A percentile compares a stretch with the other conserved stretches of the same genome.
phyloP scores from a whole-genome alignment of 2,888 invertebrate species.

The Stenodema calcarata region DNA sequence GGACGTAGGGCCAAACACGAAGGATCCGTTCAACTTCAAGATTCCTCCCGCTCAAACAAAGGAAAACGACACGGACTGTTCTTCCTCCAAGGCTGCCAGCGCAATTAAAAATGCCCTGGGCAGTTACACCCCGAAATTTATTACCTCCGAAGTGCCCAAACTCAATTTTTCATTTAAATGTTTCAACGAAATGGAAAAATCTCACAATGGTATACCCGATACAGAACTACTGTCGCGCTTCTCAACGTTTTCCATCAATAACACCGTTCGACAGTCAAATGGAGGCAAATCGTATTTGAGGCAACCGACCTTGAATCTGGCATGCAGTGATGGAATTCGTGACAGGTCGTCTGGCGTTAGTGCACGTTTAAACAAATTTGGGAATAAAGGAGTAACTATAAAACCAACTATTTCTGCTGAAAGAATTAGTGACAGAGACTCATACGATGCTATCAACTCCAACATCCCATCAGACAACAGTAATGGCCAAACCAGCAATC shows the following conservation, averaged over 20 bases:
- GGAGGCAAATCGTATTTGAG: background rate
- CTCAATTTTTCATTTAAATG: background rate
- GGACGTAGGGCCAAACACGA: background rate
- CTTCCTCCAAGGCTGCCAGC: background rate
- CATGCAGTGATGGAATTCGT: too few species aligned
- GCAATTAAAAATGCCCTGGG: background rate
- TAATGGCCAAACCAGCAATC: too few species aligned
- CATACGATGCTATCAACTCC: too few species aligned
- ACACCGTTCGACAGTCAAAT: background rate
- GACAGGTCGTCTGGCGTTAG: background rate
- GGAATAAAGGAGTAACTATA: background rate
- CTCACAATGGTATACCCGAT: too few species aligned
- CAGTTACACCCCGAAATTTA: background rate
- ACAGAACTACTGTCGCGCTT: background rate
- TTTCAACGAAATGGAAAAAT: background rate
- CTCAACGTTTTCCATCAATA: background rate
- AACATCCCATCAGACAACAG: too few species aligned
- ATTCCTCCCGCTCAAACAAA: background rate
- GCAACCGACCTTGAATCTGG: background rate
- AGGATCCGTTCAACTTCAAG: background rate
- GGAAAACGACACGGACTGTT: background rate
- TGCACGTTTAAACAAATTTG: background rate
- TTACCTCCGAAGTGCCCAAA: background rate
- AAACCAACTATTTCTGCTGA: background rate
- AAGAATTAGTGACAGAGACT: background rate